Percentiles rank a stretch among this genome's conserved stretches.
These are phyloP conservation scores for Zaprionus taronus DNA, from an alignment of 1,140 invertebrate species.

Conservation along the genomic window DNA sequence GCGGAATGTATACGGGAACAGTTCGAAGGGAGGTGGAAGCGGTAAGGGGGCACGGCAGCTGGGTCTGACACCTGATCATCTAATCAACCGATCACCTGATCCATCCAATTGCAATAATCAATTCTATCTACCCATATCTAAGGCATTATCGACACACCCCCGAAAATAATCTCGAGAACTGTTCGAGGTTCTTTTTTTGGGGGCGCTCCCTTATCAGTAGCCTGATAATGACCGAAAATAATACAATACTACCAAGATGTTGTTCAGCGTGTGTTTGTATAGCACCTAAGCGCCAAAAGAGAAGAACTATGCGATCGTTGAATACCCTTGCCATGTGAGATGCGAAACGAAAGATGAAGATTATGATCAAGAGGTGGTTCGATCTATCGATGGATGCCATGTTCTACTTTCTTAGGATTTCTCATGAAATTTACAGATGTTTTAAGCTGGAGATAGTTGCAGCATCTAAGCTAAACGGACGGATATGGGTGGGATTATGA, in stretches of 20 bases:
- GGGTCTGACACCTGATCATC: background rate
- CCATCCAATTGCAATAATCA: background rate
- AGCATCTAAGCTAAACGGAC: too few relatives aligned
- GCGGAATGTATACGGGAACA: background rate
- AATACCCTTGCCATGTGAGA: slow-evolving; percentile 20
- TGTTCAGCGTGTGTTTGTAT: background rate
- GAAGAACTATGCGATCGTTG: background rate
- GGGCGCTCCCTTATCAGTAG: slow-evolving; percentile 22
- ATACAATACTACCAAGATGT: slow-evolving; percentile 21
- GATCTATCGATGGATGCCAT: too few relatives aligned
- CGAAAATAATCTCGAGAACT: slow-evolving; percentile 9
- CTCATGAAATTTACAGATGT: too few relatives aligned
- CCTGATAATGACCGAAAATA: slow-evolving; percentile 39
- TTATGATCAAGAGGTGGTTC: background rate
- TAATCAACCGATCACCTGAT: slow-evolving; percentile 18
- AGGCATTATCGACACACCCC: slow-evolving; percentile 21
- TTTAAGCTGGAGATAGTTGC: too few relatives aligned
- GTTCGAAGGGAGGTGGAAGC: background rate
- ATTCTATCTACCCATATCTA: slow-evolving; percentile 8
- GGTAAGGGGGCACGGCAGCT: background rate
- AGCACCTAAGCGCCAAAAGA: background rate
- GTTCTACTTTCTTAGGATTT: too few relatives aligned
- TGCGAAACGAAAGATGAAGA: background rate
- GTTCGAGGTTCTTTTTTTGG: background rate
- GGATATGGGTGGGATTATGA: background rate